Percentiles rank a stretch among this genome's conserved stretches.
These are phyloP conservation scores for Tetropium fuscum DNA, from an alignment of 2,888 invertebrate genomes.

Conservation along the genomic window DNA sequence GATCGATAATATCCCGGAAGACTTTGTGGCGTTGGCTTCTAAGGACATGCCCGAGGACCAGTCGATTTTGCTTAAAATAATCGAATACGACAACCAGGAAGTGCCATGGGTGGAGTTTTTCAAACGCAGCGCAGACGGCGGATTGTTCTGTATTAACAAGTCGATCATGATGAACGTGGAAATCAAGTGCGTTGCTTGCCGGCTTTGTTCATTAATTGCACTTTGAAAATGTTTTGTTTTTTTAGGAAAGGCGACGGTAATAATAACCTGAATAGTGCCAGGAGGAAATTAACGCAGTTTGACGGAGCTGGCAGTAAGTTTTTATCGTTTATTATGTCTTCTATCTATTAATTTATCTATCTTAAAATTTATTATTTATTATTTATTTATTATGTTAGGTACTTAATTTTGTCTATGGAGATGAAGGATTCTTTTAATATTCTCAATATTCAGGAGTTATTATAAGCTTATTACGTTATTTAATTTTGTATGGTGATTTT, in stretches of 20 bases:
- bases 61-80: constrained; percentile 69
- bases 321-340: background rate
- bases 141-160: constrained; percentile 78
- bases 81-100: constrained; percentile 53
- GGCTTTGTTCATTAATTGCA: too few species aligned
- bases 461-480: too few species aligned
- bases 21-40: constrained; percentile 60
- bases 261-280: constrained; percentile 37
- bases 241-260: constrained; percentile 37
- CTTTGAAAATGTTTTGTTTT: constrained; percentile 4
- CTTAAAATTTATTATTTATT: too few species aligned
- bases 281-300: constrained; percentile 45
- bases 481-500: too few species aligned
- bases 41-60: constrained; percentile 70
- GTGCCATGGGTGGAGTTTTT: constrained; percentile 75
- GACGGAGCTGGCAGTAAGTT: constrained; percentile 45
- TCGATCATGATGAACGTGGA: constrained; percentile 72
- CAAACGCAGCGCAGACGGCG: constrained; percentile 73
- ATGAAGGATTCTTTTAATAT: too few species aligned
- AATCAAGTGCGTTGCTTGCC: constrained; percentile 43
- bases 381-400: too few species aligned
- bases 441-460: too few species aligned
- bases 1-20: constrained; percentile 56
- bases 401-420: too few species aligned
- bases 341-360: background rate